Evolutionary conservation across 2,797 vertebrate genomes (phyloP), one percentile per base, ranked within the genome.

Genomic region (Pogonophryne albipinna): DNA sequence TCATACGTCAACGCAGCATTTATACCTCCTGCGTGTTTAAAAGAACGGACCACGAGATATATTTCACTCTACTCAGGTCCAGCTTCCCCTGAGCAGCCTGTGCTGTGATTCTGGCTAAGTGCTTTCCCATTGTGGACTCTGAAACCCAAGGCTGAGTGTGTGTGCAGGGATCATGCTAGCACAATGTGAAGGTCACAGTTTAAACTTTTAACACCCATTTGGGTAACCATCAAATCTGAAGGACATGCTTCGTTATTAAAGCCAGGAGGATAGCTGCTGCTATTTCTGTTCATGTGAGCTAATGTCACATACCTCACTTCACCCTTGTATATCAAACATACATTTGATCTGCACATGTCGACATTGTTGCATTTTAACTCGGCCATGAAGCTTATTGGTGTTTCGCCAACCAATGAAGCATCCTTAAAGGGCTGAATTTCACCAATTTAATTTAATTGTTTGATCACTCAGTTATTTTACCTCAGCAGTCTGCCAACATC

Each of bases 101-200:
- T 16, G 58, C 73, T 76, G 72, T 74, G 74, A 77, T 75, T 87
- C 66, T 20, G 44, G 20, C 78, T 80, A 82, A 86, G 72, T 85
- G 83, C 31, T 76, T 80, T 73, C 12, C 46, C 51, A 66, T 80
- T 75, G 76, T 85, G 47, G 80, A 79, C 1, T 1, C 51, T 69
- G 65, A 79, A 78, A 71, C 59, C 64, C 71, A 78, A 85, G 83
- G 83, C 72, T 77, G 56, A 51, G 72, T 52, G 58, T 44, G 46
- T 69, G 75, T 74, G 66, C 20, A 1, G 65, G 64, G 70, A 75
- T 87, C 79, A n/a, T 3, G 4, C 58, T 7, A 38, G 66, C 23
- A 58, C 27, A 53, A 64, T 64, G 1, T 79, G 71, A 86, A 87
- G 82, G 79, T 85, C 82, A 82, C 16, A 59, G 47, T 76, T 52